Percentiles rank a stretch among this genome's conserved stretches.
Evolutionary conservation across 1,140 invertebrate genomes (phyloP).

Genomic region (Stratiolaelaps scimitus): DNA sequence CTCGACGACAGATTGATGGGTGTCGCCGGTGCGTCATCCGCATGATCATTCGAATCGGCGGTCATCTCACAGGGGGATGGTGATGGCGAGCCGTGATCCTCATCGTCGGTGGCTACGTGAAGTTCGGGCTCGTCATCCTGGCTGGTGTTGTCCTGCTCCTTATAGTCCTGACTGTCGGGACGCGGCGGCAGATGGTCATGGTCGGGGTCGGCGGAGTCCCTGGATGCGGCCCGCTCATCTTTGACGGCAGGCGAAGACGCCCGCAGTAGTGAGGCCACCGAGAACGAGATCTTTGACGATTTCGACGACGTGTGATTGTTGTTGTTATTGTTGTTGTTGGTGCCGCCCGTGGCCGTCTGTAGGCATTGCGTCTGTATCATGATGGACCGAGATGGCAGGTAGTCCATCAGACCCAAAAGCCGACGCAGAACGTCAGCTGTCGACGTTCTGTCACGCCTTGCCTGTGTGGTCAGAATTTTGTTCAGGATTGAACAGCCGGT

Average conservation of each 20-base stretch:
- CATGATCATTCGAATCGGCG: background rate
- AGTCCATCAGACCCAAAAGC: no score
- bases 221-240: background rate
- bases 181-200: background rate
- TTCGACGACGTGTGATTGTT: constrained; percentile 5
- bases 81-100: background rate
- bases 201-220: background rate
- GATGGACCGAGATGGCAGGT: background rate
- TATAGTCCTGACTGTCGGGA: constrained; percentile 4
- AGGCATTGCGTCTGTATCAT: constrained; percentile 26
- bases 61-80: constrained; percentile 20
- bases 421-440: no score
- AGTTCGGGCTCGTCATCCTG: constrained; percentile 21
- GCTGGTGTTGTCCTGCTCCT: no score
- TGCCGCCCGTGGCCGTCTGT: constrained; percentile 7
- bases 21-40: background rate
- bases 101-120: constrained; percentile 23
- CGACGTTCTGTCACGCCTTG: no score
- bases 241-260: background rate
- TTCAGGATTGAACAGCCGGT: no score
- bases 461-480: no score
- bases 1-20: constrained; percentile 18
- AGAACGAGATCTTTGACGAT: constrained; percentile 17
- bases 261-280: constrained; percentile 1
- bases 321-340: constrained; percentile 27